Percentiles rank a stretch among this genome's conserved stretches.
phyloP scores from a whole-genome alignment of 2,797 vertebrate genomes.

The Enteromius paludinosus region DNA sequence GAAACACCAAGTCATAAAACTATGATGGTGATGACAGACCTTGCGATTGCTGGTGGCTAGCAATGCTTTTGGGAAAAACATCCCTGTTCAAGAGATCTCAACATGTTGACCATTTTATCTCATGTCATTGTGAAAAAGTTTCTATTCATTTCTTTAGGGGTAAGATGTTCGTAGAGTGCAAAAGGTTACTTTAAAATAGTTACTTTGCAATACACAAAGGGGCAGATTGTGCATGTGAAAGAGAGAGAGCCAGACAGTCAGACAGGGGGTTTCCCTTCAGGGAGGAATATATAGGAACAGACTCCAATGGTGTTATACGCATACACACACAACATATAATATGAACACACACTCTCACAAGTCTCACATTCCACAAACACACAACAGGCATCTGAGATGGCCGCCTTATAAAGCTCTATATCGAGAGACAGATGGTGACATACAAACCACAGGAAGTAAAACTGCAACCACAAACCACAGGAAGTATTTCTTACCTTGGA shows the following conservation, averaged over 20 bases:
- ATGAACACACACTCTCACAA: constrained; percentile 23
- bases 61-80: background rate
- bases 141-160: background rate
- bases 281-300: constrained; percentile 12
- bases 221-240: background rate
- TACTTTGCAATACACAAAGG: constrained; percentile 14
- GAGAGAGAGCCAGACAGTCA: background rate
- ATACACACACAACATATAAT: constrained; percentile 30
- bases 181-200: background rate
- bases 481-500: constrained; percentile 76
- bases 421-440: constrained; percentile 18
- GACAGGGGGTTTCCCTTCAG: constrained; percentile 6
- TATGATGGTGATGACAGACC: background rate
- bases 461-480: constrained; percentile 5
- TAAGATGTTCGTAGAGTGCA: background rate
- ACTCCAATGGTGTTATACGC: constrained; percentile 25
- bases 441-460: constrained; percentile 14
- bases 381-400: background rate
- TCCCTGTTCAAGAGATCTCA: background rate
- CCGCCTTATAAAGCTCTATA: background rate
- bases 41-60: no score
- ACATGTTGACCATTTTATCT: background rate
- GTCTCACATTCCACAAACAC: constrained; percentile 13
- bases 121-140: background rate
- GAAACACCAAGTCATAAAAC: background rate